These are phyloP conservation scores for Morpho achilles DNA, from an alignment of 2,888 invertebrate species.

Conservation along the genomic window DNA sequence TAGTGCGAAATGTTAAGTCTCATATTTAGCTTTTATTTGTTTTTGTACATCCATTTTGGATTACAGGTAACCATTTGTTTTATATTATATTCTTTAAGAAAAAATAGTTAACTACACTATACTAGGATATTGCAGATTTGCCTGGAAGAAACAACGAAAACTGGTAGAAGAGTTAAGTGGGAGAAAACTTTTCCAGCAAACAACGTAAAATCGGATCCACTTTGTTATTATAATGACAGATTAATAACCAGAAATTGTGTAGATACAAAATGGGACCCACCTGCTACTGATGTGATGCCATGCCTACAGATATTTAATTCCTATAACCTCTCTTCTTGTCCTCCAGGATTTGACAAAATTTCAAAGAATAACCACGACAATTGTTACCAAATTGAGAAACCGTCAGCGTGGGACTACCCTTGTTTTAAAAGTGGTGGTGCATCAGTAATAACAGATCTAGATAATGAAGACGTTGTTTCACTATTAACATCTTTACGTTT, in stretches of 20 bases:
- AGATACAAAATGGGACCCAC: conserved; percentile 49
- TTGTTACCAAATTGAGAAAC: conserved; percentile 51
- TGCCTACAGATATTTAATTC: conserved; percentile 46
- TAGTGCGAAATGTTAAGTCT: conserved; percentile 15
- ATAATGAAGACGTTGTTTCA: conserved; percentile 41
- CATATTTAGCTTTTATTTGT: conserved; percentile 13
- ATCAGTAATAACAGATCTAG: conserved; percentile 57
- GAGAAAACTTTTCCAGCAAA: conserved; percentile 39
- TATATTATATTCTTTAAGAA: not conserved
- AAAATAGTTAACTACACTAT: not conserved
- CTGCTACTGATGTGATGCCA: conserved; percentile 39
- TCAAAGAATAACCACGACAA: conserved; percentile 47
- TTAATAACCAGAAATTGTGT: conserved; percentile 55
- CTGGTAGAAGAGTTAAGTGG: conserved; percentile 55
- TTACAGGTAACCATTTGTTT: conserved; percentile 21
- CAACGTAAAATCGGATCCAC: conserved; percentile 51
- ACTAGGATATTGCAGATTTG: conserved; percentile 46
- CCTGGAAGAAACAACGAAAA: conserved; percentile 47
- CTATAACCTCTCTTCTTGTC: conserved; percentile 49
- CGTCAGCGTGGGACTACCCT: conserved; percentile 54
- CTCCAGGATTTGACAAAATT: conserved; percentile 53
- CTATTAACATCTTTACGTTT: conserved; percentile 46
- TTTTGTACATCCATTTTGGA: conserved; percentile 16
- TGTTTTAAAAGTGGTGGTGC: conserved; percentile 63
- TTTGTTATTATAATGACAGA: conserved; percentile 46